Base-by-base conservation (phyloP, 1,140 invertebrate genomes). In the Dysdera silvatica region DNA sequence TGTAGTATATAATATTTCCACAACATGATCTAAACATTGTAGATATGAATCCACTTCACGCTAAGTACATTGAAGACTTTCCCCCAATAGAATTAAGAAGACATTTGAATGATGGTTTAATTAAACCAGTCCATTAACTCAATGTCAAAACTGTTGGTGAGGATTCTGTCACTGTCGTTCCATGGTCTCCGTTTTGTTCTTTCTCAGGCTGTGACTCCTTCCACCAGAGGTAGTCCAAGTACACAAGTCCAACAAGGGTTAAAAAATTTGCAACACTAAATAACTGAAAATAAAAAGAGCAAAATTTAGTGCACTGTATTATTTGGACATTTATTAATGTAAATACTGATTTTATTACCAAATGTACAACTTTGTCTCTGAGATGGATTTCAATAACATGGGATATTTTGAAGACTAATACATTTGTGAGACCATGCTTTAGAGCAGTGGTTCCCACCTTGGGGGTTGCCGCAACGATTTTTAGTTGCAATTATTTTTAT, bases 91-190 rank as follows among this genome's bases (percentile, higher is more conserved):
- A n/a, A 8, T 18, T 18, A 20, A 23, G 10, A 16, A 45, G 24
- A 8, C 8, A 45, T 1, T 7, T 8, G n/a, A 45, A 20, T 18
- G 24, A 45, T n/a, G 24, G n/a, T 45, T 45, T 37, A 14, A 1
- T 14, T 10, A n/a, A 10, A 37, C 12, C 10, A 14, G 35, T 10
- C 1, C 2, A 14, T 18, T 18, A 45, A 18, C 14, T 49, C 53
- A 48, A 61, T 5, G 48, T 31, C 7, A 61, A 18, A 20, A 61
- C 49, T 28, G 58, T 61, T 3, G 58, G 48, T 12, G 58, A 61
- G n/a, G 58, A 61, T 61, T 61, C 49, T 31, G 58, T 61, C 20
- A 61, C 28, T 16, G 58, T 61, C 16, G 56, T 59, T 1, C 45
- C 45, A 4, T 16, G 29, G 45, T 37, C 33, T 43, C 53, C 53